Evolutionary conservation across 2,113 vertebrate genomes (phyloP), one percentile per base, ranked within the genome.

Genomic region (Apteryx mantelli): DNA sequence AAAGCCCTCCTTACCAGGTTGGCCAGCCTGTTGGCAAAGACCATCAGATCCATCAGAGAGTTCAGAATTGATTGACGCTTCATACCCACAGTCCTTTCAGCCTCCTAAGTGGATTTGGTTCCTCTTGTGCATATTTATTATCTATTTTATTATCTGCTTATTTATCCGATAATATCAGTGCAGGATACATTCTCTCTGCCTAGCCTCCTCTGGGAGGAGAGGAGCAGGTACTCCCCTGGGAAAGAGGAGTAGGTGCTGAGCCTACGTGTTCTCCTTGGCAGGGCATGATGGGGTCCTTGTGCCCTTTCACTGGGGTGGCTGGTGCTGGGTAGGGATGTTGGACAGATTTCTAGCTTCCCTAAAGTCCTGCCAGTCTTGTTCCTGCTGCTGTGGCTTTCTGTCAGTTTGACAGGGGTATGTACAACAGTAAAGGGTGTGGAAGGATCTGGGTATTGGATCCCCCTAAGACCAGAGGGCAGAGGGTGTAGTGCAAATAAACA

Each of bases 71-170:
- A 91, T 96, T 81, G 86, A 68, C 1, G 50, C 86, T 89, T 95
- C 93, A 70, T 89, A 55, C 70, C 10, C 32, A 0, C 2, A 30
- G 90, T 87, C 63, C 30, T 94, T 96, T 95, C 81, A 96, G 69
- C 46, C 74, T 89, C 68, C 61, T 96, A 91, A 97, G 88, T 91
- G 83, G 88, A 88, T 97, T 96, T 93, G 48, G 42, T 79, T 92
- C 88, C 91, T 91, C 87, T 0, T 8, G 40, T 94, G 91, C 95
- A 88, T 95, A 95, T 88, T 97, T 90, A 77, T 80, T 92, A 65
- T 83, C 69, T 95, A 14, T 95, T 89, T 96, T 85, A 70, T 87
- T 93, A 78, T 86, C 71, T 86, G 38, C 91, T 82, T 96, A 78
- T 94, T 93, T 94, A 90, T 96, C 75, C 3, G 1, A 52, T 88